These are phyloP conservation scores for Muscicapa adusta DNA, from an alignment of 2,113 vertebrate genomes.

Conservation along the genomic window DNA sequence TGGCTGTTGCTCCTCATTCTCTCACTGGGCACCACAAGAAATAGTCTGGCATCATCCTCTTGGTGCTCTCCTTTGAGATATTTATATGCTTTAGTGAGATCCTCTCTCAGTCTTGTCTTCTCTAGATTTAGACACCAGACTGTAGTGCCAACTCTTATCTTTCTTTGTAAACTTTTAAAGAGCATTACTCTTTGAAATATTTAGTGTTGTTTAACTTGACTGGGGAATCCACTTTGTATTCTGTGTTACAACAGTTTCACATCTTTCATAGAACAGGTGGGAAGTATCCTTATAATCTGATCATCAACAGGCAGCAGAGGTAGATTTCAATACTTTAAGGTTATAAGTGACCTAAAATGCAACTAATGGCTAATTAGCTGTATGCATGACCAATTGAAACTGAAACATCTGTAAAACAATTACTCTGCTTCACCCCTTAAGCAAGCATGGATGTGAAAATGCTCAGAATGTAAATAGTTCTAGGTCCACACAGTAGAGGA, in stretches of 20 bases:
- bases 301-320: neutral
- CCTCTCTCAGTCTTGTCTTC: neutral
- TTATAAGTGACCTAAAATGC: neutral
- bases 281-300: neutral
- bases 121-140: neutral
- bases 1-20: neutral
- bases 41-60: neutral
- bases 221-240: neutral
- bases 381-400: neutral
- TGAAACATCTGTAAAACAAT: neutral
- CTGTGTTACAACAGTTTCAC: neutral
- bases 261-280: neutral
- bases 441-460: neutral
- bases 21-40: neutral
- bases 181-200: neutral
- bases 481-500: neutral
- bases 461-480: neutral
- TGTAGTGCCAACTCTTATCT: neutral
- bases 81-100: neutral
- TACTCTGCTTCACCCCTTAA: neutral
- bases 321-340: neutral
- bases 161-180: neutral
- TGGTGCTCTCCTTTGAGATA: accelerated
- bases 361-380: neutral
- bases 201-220: neutral